These are phyloP conservation scores for Drosophila neutralis DNA, from an alignment of 2,888 invertebrate genomes.

Conservation along the genomic window DNA sequence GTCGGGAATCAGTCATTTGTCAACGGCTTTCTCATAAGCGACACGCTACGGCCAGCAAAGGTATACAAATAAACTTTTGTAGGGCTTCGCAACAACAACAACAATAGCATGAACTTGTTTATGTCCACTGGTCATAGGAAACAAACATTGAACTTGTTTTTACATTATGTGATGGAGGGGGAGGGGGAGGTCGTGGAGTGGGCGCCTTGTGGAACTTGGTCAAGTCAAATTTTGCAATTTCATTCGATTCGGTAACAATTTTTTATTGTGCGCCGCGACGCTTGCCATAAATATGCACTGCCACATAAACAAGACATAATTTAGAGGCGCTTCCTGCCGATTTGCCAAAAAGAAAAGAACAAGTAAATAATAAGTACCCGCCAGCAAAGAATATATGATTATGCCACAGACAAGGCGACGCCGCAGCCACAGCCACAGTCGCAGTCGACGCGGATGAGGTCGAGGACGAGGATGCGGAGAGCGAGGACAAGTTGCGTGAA, in stretches of 20 bases:
- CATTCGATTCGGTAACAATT: constrained; percentile 63
- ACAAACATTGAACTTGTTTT: constrained; percentile 80
- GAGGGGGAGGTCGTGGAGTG: constrained; percentile 7
- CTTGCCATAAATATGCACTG: constrained; percentile 75
- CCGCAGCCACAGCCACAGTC: constrained; percentile 51
- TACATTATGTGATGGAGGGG: constrained; percentile 19
- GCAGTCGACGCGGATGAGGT: constrained; percentile 46
- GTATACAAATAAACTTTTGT: constrained; percentile 70
- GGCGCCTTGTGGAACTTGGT: constrained; percentile 58
- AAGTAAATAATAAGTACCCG: constrained; percentile 75
- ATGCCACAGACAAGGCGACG: constrained; percentile 77
- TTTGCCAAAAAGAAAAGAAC: constrained; percentile 72
- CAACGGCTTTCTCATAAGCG: constrained; percentile 67
- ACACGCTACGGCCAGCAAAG: constrained; percentile 54
- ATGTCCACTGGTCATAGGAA: constrained; percentile 60
- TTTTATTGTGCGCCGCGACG: constrained; percentile 66
- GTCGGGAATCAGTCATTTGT: constrained; percentile 48
- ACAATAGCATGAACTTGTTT: constrained; percentile 65
- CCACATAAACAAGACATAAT: constrained; percentile 81
- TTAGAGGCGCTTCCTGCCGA: constrained; percentile 79
- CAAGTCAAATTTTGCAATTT: constrained; percentile 73
- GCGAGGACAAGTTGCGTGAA: constrained; percentile 69
- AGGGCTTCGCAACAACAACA: constrained; percentile 61
- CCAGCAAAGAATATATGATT: constrained; percentile 76
- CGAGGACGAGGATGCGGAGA: constrained; percentile 20